Base-by-base conservation (phyloP, 1,140 invertebrate genomes). In the Copidosoma floridanum region DNA sequence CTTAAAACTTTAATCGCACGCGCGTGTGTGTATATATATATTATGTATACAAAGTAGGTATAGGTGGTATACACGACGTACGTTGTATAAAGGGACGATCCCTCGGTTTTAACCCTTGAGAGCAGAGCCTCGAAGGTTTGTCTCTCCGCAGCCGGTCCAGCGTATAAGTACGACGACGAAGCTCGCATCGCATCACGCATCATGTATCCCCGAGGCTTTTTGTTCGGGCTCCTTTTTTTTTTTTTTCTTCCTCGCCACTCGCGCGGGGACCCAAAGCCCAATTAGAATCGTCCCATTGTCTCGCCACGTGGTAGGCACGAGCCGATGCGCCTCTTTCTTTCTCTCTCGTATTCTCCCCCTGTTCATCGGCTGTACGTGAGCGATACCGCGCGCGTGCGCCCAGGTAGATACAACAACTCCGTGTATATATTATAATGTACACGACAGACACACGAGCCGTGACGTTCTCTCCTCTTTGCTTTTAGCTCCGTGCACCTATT, bases 201-300 rank as follows among this genome's bases (percentile, higher is more conserved):
- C 54, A 53, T 66, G 55, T 65, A 65, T 58, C 57, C 64, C 66
- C 53, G 44, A 32, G 53, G 46, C 43, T 48, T 62, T 40, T 46
- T 56, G 26, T 46, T 44, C 21, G 27, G 41, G 47, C 43, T 50
- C 14, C 63, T 52, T 43, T 52, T 16, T 38, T 47, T 47, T 66
- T 63, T 60, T 69, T 59, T 12, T 46, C 27, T 38, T 41, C 40
- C 10, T 6, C 5, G 40, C 18, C 7, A n/a, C 5, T 12, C 40
- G 12, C 16, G 26, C 16, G 2, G 27, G 40, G 21, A n/a, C 1
- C 61, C 58, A 67, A 68, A 70, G 70, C 71, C 73, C 72, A 76
- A 76, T 76, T 76, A 76, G 72, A 74, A 69, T 71, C 73, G 62
- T 73, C 71, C 74, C 61, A 73, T 76, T 76, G 74, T 76, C 44